Base-by-base conservation (phyloP, 2,797 vertebrate genomes). In the Valencia hispanica region DNA sequence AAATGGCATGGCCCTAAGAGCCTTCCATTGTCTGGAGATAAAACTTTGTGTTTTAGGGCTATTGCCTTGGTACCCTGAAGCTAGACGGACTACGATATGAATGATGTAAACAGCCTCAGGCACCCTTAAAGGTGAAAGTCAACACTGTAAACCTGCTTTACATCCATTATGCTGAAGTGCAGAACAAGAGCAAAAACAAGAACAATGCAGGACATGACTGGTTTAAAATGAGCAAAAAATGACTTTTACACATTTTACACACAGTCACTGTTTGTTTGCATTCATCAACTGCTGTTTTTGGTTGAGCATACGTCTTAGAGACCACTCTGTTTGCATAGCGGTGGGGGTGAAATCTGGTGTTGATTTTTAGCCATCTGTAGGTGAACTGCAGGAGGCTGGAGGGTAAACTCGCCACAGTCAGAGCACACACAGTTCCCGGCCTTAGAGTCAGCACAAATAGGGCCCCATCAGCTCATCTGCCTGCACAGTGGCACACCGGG, bases 391-490 rank as follows among this genome's bases (percentile, higher is more conserved):
- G 88, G 89, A 85, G 88, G 86, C 79, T 86, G 84, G 88, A 90
- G 88, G 86, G 87, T 91, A 86, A 90, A 89, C 81, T 84, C 39
- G 22, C 74, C 61, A 5, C 50, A 57, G 80, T 70, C 76, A 84
- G 86, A 79, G 85, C 72, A 48, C 88, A 84, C 85, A 79, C 71
- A 79, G 86, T 88, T 78, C 82, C 82, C 61, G 74, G 88, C 79
- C 70, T 90, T 80, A 81, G 88, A 93, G 93, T 95, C 92, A 94
- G 93, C 94, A 94, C 87, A 94, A 93, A 94, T 88, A 79, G 86
- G 79, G 47, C 81, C 88, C 90, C 74, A 79, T 90, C 82, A 85
- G 76, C 88, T 91, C 65, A 76, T 88, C 84, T 89, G 86, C 86
- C 86, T 88, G 85, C 78, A 59, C 69, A 73, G 74, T 84, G 84